A percentile compares a stretch with the other conserved stretches of the same genome.
Evolutionary conservation across 2,797 vertebrate genomes (phyloP).

Genomic region (Gymnopithys bicolor): DNA sequence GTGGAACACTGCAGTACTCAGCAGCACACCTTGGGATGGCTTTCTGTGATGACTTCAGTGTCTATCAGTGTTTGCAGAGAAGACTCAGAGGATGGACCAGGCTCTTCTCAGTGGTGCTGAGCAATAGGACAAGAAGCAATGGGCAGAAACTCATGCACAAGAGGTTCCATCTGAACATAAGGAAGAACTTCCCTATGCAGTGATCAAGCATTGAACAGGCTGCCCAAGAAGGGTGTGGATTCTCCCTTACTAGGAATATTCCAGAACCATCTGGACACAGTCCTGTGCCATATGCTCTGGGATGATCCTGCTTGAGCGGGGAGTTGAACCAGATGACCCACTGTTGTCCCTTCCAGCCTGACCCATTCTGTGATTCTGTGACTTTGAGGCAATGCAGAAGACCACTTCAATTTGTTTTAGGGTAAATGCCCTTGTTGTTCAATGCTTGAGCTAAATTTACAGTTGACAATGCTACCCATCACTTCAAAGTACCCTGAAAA

Average conservation of each 20-base stretch:
- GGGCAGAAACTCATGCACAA: not conserved
- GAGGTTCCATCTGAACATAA: not conserved
- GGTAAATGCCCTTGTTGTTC: not conserved
- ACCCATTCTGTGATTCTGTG: not conserved
- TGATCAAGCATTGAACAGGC: not conserved
- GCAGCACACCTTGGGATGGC: fast-evolving
- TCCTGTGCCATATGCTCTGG: not conserved
- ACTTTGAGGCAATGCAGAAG: not conserved
- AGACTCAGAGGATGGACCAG: not conserved
- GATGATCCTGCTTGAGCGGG: not conserved
- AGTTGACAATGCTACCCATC: not conserved
- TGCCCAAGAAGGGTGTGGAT: not conserved
- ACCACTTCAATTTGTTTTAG: not conserved
- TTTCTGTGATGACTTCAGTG: not conserved
- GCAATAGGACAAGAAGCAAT: not conserved
- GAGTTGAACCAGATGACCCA: not conserved
- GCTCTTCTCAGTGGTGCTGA: not conserved
- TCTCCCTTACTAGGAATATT: not conserved
- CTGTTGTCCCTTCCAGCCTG: not conserved
- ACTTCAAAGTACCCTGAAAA: not conserved
- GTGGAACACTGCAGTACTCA: no score
- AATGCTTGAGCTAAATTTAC: not conserved
- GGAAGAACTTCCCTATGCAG: not conserved
- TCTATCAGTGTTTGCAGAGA: not conserved
- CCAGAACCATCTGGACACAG: not conserved